Percentiles rank a stretch among this genome's conserved stretches.
These are phyloP conservation scores for Chamaea fasciata DNA, from an alignment of 2,113 vertebrate genomes.

Conservation along the genomic window DNA sequence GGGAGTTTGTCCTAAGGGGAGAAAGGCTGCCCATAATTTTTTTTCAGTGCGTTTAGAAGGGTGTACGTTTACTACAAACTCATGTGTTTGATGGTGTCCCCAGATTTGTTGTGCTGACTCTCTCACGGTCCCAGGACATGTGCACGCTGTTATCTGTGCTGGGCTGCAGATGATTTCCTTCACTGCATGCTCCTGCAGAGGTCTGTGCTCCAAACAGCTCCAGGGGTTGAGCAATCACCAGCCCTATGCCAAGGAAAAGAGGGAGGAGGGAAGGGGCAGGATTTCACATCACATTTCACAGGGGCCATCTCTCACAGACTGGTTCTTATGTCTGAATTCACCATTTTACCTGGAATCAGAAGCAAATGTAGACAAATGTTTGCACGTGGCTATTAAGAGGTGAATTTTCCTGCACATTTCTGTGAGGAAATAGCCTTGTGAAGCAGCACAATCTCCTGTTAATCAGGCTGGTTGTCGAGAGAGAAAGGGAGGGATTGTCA, in stretches of 20 bases:
- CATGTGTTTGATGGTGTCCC: background rate
- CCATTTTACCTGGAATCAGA: background rate
- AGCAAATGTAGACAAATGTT: background rate
- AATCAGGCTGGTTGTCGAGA: background rate
- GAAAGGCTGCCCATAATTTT: background rate
- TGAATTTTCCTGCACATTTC: background rate
- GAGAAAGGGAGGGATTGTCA: rapidly evolving
- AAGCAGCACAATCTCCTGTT: background rate
- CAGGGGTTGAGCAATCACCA: background rate
- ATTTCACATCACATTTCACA: background rate
- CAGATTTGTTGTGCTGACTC: background rate
- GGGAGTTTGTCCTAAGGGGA: background rate
- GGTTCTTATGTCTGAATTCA: background rate
- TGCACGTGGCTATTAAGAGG: background rate
- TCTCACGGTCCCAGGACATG: rapidly evolving
- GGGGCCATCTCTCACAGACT: rapidly evolving
- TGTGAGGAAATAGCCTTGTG: background rate
- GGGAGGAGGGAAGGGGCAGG: background rate
- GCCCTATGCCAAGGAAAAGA: background rate
- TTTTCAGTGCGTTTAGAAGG: background rate
- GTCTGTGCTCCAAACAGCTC: background rate
- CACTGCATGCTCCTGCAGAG: rapidly evolving
- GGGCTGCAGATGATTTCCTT: background rate
- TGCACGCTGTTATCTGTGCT: background rate
- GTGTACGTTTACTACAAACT: background rate